Base-by-base conservation (phyloP, 2,113 vertebrate genomes). In the Salminus brasiliensis region DNA sequence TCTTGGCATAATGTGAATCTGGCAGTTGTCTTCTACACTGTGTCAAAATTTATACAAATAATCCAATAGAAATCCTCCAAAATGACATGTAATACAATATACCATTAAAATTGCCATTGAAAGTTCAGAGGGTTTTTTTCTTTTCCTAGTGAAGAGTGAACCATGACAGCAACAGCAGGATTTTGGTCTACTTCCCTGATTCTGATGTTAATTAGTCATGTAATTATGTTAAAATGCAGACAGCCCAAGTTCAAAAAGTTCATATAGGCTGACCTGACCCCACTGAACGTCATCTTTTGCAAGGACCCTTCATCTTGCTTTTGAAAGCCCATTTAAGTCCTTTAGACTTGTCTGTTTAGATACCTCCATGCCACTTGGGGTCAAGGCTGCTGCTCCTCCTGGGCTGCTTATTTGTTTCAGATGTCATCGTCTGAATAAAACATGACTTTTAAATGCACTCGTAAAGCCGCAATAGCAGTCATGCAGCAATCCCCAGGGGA, bases 351-450 rank as follows among this genome's bases (percentile, higher is more conserved):
- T 53, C 55, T 13, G 43, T 18, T 32, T 30, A 6, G 23, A 74
- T 16, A 30, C 30, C 27, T 8, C 27, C 4, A 2, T 30, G 27
- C 39, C 39, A 30, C 13, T 18, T 41, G 10, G 27, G 52, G 63
- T 18, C 25, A 43, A 57, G 39, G 36, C 16, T 11, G 13, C 23
- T 41, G 36, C 25, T 60, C 21, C 25, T 41, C 39, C 0, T 41
- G n/a, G 5, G 21, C 47, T 43, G 18, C 21, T 52, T 29, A 66
- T 72, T 43, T 23, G 43, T 53, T 81, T 43, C 27, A 77, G 11
- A 77, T 25, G 25, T 74, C 52, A 55, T 49, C 63, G 57, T 23
- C 49, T 77, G 68, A 69, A 81, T 76, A 52, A 81, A 77, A 43
- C 34, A 59, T 27, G 60, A 74, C 45, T 39, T 74, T 74, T 84